Evolutionary conservation across 2,888 invertebrate species (phyloP), one percentile per base, ranked within the genome.

Genomic region (Sthenelais limicola): DNA sequence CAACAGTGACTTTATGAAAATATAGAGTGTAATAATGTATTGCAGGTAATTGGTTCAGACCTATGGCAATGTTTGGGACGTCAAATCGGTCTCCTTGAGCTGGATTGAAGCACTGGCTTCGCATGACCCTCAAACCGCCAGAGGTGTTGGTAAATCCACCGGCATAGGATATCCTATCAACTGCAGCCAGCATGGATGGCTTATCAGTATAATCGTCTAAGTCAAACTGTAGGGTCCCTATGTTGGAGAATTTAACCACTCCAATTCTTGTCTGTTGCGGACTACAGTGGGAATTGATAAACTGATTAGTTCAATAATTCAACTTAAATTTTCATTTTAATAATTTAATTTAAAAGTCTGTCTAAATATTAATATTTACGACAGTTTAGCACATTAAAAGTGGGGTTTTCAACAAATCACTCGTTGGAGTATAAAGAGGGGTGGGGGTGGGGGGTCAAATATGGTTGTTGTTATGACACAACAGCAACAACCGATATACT

Each of bases 11-110:
- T n/a, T n/a, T n/a, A n/a, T n/a, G n/a, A n/a, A n/a, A n/a, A n/a
- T n/a, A n/a, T n/a, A n/a, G n/a, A n/a, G n/a, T n/a, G n/a, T n/a
- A n/a, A n/a, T n/a, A n/a, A n/a, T n/a, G n/a, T n/a, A n/a, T n/a
- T n/a, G n/a, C n/a, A n/a, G n/a, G n/a, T n/a, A n/a, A n/a, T n/a
- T n/a, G n/a, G n/a, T n/a, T n/a, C n/a, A n/a, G n/a, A 62, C 62
- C 78, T 47, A 85, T 81, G 21, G 79, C 80, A 47, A 83, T 77
- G 68, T 84, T 83, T 3, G 80, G 79, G 1, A 80, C 84, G 32
- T 80, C 79, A 43, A 81, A 79, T 35, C 85, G 77, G 24, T 51
- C 73, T 2, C 77, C 76, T 43, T 58, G 38, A 1, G 33, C 49
- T 12, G 47, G 15, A 5, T 48, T 30, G 49, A 62, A 62, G 62